These are phyloP conservation scores for Nothura maculosa DNA, from an alignment of 2,797 vertebrate genomes.

Conservation along the genomic window DNA sequence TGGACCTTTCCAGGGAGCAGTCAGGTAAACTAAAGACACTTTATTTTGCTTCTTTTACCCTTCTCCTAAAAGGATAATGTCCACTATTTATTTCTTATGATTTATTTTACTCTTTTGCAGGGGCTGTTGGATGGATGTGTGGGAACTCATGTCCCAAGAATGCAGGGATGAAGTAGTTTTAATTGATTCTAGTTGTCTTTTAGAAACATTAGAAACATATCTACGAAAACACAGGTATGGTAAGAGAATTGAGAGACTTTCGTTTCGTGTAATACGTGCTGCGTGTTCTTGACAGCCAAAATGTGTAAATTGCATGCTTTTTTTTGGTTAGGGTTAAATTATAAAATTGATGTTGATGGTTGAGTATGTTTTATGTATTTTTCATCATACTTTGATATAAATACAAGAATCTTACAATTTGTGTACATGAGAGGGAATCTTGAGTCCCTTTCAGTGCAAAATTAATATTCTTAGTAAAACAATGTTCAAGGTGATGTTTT, in stretches of 20 bases:
- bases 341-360: not conserved
- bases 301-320: not conserved
- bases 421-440: not conserved
- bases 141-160: conserved; percentile 98
- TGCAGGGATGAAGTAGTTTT: conserved; percentile 98
- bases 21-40: conserved; percentile 71
- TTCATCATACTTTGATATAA: not conserved
- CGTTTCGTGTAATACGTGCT: accelerated
- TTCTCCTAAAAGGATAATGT: not conserved
- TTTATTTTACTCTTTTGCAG: conserved; percentile 77
- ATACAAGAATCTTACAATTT: not conserved
- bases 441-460: not conserved
- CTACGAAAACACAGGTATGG: conserved; percentile 95
- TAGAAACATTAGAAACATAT: conserved; percentile 96
- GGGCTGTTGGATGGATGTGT: conserved; percentile 98
- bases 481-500: not conserved
- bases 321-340: not conserved
- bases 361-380: not conserved
- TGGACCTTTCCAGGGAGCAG: conserved; percentile 81
- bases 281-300: accelerated
- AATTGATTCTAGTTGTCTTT: conserved; percentile 93
- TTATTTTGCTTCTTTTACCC: not conserved
- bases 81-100: not conserved
- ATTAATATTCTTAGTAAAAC: not conserved
- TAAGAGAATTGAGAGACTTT: accelerated